These are phyloP conservation scores for Corvus moneduloides DNA, from an alignment of 2,113 vertebrate species.

Conservation along the genomic window DNA sequence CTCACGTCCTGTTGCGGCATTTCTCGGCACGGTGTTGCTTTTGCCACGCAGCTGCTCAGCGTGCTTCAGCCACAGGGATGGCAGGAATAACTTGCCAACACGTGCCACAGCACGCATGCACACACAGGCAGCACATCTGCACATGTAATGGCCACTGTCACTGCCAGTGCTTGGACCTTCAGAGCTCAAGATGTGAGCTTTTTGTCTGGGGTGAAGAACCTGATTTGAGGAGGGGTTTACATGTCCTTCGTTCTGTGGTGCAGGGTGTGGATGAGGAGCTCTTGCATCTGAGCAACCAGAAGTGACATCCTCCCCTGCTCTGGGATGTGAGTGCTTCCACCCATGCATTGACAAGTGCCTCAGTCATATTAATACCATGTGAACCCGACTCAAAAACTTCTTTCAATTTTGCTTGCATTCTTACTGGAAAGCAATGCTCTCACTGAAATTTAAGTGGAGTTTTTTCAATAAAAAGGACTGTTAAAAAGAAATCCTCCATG, in stretches of 20 bases:
- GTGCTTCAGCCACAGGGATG: not conserved
- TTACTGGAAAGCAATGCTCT: not conserved
- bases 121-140: not conserved
- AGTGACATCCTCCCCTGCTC: not conserved
- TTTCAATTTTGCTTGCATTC: not conserved
- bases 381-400: not conserved
- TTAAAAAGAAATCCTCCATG: not conserved
- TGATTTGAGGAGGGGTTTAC: not conserved
- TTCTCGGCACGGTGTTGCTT: not conserved
- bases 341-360: not conserved
- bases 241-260: not conserved
- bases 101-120: not conserved
- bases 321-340: not conserved
- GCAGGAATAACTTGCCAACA: not conserved
- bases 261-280: not conserved
- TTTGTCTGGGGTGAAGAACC: not conserved
- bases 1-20: not conserved
- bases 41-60: rapidly evolving
- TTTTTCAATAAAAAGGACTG: not conserved
- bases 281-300: not conserved
- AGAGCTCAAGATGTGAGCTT: not conserved
- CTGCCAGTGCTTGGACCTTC: not conserved
- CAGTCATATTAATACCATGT: not conserved
- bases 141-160: rapidly evolving
- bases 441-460: not conserved